phyloP scores from a whole-genome alignment of 2,797 vertebrate genomes.

The Acestrorhynchus altus region DNA sequence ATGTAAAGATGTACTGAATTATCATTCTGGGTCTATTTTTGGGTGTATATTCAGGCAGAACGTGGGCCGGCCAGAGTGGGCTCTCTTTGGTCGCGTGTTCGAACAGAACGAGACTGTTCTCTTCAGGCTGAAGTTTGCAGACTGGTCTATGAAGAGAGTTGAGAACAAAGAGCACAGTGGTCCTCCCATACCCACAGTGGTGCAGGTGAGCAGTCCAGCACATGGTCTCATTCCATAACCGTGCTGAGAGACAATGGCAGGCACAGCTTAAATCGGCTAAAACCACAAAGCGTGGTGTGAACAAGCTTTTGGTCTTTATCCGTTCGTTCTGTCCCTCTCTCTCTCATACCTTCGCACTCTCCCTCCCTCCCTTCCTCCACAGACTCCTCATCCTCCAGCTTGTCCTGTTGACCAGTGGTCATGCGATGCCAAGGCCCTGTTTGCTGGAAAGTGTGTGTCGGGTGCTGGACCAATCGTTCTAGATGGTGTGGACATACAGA shows the following conservation, averaged over 20 bases:
- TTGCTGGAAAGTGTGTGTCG: slow-evolving; percentile 58
- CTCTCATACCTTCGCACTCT: neutral
- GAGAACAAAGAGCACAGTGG: slow-evolving; percentile 1
- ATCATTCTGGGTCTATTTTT: neutral
- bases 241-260: too few relatives aligned
- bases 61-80: slow-evolving; percentile 79
- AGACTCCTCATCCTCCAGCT: slow-evolving; percentile 16
- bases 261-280: too few relatives aligned
- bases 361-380: slow-evolving; percentile 22
- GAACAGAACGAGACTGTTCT: slow-evolving; percentile 77
- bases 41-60: slow-evolving; percentile 68
- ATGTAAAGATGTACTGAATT: neutral
- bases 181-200: slow-evolving; percentile 41
- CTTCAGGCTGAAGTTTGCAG: slow-evolving; percentile 81
- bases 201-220: slow-evolving; percentile 62
- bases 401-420: slow-evolving; percentile 63
- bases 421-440: slow-evolving; percentile 75
- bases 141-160: slow-evolving; percentile 64
- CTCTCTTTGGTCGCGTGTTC: slow-evolving; percentile 75
- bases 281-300: too few relatives aligned
- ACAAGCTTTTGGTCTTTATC: too few relatives aligned
- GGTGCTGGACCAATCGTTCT: slow-evolving; percentile 57
- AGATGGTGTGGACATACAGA: slow-evolving; percentile 71
- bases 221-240: neutral
- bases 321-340: neutral